Evolutionary conservation across 2,113 vertebrate genomes (phyloP), one percentile per base, ranked within the genome.

Genomic region (Cervus canadensis): DNA sequence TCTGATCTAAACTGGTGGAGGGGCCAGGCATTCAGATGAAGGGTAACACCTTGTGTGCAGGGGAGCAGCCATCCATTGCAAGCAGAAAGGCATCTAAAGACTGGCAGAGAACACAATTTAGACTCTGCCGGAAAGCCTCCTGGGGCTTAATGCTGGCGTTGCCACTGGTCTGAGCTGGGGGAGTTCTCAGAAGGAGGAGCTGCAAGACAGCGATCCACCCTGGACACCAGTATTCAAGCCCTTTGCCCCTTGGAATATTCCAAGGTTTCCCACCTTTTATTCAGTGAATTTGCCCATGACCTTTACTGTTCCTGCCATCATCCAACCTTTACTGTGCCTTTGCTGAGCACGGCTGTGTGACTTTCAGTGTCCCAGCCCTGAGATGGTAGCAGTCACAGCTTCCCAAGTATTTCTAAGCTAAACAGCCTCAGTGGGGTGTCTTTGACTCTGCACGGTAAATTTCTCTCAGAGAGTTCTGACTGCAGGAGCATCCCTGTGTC

Each of bases 361-460:
- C 87, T 95, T 25, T 43, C 33, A 30, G 93, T 94, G 40, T 12
- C 89, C 71, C 67, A 95, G 84, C 60, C 83, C 33, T 96, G 25
- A 62, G 89, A 59, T 40, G 86, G 74, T 33, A 33, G 36, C 64
- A 45, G 74, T 82, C 54, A 60, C 94, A 98, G 78, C 11, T 64
- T 62, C 78, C 78, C 78, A 40, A 40, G 33, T 14, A 21, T 30
- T 64, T 92, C 81, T 86, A 91, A 97, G 60, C 88, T 84, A 93
- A 95, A 89, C 96, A 95, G 96, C 7, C 92, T 96, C 19, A n/a
- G 62, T 88, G 92, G 64, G 86, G 54, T 33, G 60, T 83, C 67
- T 95, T 95, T 96, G 78, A 94, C 96, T 97, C 90, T 91, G 11
- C 92, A 30, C 48, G 76, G 33, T 52, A 23, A 33, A 89, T 93